Conservation (phyloP, 2,888 invertebrate species). For the Nomada ferruginata region DNA sequence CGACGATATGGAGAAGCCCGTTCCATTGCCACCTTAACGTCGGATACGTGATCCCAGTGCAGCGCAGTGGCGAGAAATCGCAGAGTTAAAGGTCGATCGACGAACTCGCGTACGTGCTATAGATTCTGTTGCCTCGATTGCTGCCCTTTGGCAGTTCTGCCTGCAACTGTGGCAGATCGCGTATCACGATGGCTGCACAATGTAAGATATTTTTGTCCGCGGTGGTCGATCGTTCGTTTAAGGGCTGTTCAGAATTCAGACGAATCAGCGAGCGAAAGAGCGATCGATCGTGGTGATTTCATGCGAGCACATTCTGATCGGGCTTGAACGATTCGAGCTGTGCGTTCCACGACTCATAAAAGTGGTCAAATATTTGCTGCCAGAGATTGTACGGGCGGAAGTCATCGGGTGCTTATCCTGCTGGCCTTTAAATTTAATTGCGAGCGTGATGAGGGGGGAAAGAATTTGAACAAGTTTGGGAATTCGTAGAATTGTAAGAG, state of each 20-base stretch:
- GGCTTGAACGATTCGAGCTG: conserved; percentile 8
- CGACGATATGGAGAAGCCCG: conserved; percentile 27
- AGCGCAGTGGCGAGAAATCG: neutral
- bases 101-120: conserved; percentile 28
- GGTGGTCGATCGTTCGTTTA: conserved; percentile 15
- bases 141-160: neutral
- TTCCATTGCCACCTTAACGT: conserved; percentile 39
- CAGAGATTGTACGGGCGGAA: neutral
- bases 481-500: too few relatives aligned
- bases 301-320: neutral
- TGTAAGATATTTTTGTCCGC: conserved; percentile 43
- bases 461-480: neutral
- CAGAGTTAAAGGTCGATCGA: conserved; percentile 7
- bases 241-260: conserved; percentile 16
- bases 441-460: neutral
- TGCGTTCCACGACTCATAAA: conserved; percentile 1
- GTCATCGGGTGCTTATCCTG: too few relatives aligned
- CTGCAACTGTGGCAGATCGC: neutral
- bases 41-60: conserved; percentile 57
- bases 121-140: conserved; percentile 12
- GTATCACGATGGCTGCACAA: conserved; percentile 7
- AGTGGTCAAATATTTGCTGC: conserved; percentile 27
- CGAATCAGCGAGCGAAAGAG: conserved; percentile 4
- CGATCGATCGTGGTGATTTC: conserved; percentile 24
- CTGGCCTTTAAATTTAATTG: neutral